Conservation (phyloP, 2,113 vertebrate species). For the Lates calcarifer region DNA sequence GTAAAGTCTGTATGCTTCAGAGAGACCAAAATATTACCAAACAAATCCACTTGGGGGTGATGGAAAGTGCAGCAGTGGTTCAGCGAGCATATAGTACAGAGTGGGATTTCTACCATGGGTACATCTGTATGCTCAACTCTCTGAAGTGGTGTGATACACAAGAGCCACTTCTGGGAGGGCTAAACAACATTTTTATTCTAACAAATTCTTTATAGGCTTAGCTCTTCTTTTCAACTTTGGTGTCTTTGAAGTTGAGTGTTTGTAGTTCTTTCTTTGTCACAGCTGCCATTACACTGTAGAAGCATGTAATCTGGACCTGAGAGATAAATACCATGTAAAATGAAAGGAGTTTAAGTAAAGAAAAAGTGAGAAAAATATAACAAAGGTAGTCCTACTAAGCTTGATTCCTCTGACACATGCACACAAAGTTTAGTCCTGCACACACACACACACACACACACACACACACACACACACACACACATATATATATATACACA, state of each 20-base stretch:
- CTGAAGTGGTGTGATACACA: constrained; percentile 61
- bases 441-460: constrained; percentile 8
- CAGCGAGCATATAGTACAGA: constrained; percentile 12
- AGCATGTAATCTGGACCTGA: constrained; percentile 63
- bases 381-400: neutral
- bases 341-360: constrained; percentile 34
- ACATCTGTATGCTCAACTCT: constrained; percentile 42
- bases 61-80: constrained; percentile 23
- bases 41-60: constrained; percentile 17
- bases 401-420: constrained; percentile 25
- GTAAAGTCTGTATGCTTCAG: constrained; percentile 8
- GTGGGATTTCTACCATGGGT: constrained; percentile 34
- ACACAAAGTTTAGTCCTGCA: constrained; percentile 14
- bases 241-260: constrained; percentile 66
- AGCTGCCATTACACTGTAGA: constrained; percentile 43
- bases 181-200: constrained; percentile 42
- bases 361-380: constrained; percentile 28
- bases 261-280: constrained; percentile 39
- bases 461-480: neutral
- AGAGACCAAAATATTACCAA: constrained; percentile 1
- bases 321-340: constrained; percentile 53
- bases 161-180: constrained; percentile 51
- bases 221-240: constrained; percentile 60
- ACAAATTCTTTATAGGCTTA: constrained; percentile 55
- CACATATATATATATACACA: constrained; percentile 5